These are phyloP conservation scores for Siderastrea radians DNA, from an alignment of 92 coral and sea anemone genomes.

Conservation along the genomic window DNA sequence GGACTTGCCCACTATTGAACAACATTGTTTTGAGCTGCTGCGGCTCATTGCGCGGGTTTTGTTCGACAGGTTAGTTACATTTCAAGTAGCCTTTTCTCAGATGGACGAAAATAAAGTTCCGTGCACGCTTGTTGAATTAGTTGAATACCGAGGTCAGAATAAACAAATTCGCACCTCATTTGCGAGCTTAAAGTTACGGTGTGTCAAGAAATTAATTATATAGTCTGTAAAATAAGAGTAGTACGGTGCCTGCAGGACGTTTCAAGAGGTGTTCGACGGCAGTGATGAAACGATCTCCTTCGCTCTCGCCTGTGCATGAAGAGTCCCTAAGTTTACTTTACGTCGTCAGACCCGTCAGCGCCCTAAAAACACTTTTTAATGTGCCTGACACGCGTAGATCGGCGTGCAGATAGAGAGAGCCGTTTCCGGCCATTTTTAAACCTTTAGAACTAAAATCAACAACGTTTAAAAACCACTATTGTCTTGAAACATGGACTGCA, in stretches of 20 bases:
- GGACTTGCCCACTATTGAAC: slow-evolving; percentile 7
- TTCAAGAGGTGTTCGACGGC: slow-evolving; percentile 27
- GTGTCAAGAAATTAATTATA: slow-evolving; percentile 61
- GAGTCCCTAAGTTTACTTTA: slow-evolving; percentile 32
- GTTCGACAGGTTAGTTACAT: not conserved
- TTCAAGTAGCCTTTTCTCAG: not conserved
- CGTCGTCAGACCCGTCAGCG: slow-evolving; percentile 34
- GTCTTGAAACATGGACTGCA: slow-evolving; percentile 17
- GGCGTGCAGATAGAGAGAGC: slow-evolving; percentile 39
- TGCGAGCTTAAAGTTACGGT: slow-evolving; percentile 50
- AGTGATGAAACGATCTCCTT: slow-evolving; percentile 23
- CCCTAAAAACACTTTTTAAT: slow-evolving; percentile 37
- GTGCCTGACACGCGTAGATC: slow-evolving; percentile 53
- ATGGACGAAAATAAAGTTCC: not conserved
- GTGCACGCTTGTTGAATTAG: slow-evolving; percentile 46
- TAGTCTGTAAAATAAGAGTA: slow-evolving; percentile 45
- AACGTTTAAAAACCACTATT: slow-evolving; percentile 46
- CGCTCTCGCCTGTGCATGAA: slow-evolving; percentile 16
- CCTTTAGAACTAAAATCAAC: slow-evolving; percentile 54
- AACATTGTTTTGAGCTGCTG: not conserved
- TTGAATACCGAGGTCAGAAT: slow-evolving; percentile 63
- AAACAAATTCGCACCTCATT: slow-evolving; percentile 84
- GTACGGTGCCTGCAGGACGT: not conserved
- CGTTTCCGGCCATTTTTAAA: slow-evolving; percentile 51
- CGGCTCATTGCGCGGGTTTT: not conserved